Evolutionary conservation across 1,140 invertebrate species (phyloP), one percentile per base, ranked within the genome.

Genomic region (Lasioglossum baleicum): DNA sequence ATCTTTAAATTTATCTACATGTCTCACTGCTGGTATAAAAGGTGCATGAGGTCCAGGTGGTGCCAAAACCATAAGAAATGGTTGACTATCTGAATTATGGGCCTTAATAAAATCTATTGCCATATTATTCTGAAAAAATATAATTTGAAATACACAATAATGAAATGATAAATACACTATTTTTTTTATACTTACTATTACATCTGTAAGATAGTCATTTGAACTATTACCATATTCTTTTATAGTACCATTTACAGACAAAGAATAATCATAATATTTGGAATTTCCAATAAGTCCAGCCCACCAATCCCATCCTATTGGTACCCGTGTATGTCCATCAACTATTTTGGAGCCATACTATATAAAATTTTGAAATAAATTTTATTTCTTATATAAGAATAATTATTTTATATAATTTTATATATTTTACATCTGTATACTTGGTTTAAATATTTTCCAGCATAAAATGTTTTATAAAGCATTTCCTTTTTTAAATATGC

Each of bases 391-490:
- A 58, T 73, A 31, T 31, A n/a, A n/a, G 66, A 53, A 76, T 35
- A 65, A 58, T 40, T 90, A 97, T 96, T 93, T 96, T 92, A 92
- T n/a, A n/a, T n/a, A n/a, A n/a, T n/a, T n/a, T n/a, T n/a, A n/a
- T n/a, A n/a, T n/a, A n/a, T n/a, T n/a, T n/a, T n/a, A n/a, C n/a
- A n/a, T n/a, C n/a, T n/a, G n/a, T n/a, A n/a, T n/a, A n/a, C n/a
- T n/a, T n/a, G n/a, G n/a, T 98, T 98, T 74, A 98, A 93, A 94
- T 98, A 98, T 94, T 98, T 98, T 64, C 97, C 97, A 88, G 96
- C 96, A 90, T 96, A 98, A 89, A 97, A 97, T 0, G 97, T 97
- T 13, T 88, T 94, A 89, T 98, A 98, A 4, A 94, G 95, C 65
- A 93, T 91, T 15, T 91, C 83, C 51, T 94, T 91, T 63, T 95